These are phyloP conservation scores for Ia io DNA, from an alignment of 2,113 vertebrate species.

Conservation along the genomic window DNA sequence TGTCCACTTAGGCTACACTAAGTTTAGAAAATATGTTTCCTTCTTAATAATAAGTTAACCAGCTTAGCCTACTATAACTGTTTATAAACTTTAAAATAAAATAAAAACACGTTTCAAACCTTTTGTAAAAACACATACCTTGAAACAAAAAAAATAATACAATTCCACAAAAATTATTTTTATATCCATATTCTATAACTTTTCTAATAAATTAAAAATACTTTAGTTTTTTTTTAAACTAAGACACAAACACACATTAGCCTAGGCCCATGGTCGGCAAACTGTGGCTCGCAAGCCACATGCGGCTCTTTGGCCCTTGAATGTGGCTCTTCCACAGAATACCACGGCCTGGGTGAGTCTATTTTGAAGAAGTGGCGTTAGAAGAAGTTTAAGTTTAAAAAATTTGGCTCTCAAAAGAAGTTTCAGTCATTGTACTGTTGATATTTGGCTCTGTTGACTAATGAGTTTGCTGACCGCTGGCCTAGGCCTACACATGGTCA, in stretches of 20 bases:
- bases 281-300: too few species aligned
- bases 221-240: background rate
- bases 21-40: background rate
- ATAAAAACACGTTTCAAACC: background rate
- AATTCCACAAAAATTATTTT: background rate
- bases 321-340: too few species aligned
- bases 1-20: background rate
- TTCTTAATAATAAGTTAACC: background rate
- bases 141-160: background rate
- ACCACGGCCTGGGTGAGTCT: too few species aligned
- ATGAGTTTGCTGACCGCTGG: too few species aligned
- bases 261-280: background rate
- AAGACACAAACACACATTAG: background rate
- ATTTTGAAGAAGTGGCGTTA: too few species aligned
- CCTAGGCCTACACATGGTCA: background rate
- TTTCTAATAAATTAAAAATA: background rate
- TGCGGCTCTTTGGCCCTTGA: too few species aligned
- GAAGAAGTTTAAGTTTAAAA: too few species aligned
- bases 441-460: too few species aligned
- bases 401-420: too few species aligned
- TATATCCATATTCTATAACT: background rate
- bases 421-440: too few species aligned
- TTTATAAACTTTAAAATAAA: background rate
- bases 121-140: background rate
- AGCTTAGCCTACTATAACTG: too few species aligned